Evolutionary conservation across 2,888 invertebrate genomes (phyloP).

Genomic region (Thecophora atra): DNA sequence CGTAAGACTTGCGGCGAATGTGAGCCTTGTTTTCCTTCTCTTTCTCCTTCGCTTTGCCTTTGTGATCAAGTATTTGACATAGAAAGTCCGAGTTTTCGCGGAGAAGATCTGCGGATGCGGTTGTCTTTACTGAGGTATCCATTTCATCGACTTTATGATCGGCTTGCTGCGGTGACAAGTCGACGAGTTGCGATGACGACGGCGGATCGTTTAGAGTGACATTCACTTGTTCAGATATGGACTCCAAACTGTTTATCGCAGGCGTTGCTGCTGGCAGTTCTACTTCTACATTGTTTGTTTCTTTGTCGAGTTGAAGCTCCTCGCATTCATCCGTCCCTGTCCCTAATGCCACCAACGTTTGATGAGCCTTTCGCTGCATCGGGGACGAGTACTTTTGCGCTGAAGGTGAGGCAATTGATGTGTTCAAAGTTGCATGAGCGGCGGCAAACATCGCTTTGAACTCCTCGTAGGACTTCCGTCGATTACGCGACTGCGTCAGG

Average conservation of each 20-base stretch:
- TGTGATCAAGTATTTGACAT: slow-evolving; percentile 63
- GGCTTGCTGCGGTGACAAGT: slow-evolving; percentile 44
- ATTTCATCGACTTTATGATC: slow-evolving; percentile 59
- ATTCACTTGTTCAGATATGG: slow-evolving; percentile 60
- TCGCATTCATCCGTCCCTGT: slow-evolving; percentile 42
- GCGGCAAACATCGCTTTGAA: slow-evolving; percentile 64
- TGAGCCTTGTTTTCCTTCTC: slow-evolving; percentile 63
- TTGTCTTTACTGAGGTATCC: slow-evolving; percentile 45
- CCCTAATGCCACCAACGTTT: slow-evolving; percentile 34
- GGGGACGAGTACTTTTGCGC: neutral
- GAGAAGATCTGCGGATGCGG: slow-evolving; percentile 58
- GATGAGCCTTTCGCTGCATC: neutral
- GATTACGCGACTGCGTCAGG: slow-evolving; percentile 64
- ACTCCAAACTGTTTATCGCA: slow-evolving; percentile 53
- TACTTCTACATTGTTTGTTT: slow-evolving; percentile 44
- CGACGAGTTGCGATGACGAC: slow-evolving; percentile 19
- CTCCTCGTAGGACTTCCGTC: slow-evolving; percentile 66
- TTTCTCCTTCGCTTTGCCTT: slow-evolving; percentile 55
- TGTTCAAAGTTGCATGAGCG: slow-evolving; percentile 35
- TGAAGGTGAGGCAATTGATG: slow-evolving; percentile 19
- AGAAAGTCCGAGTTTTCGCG: slow-evolving; percentile 65
- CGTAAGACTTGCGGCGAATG: slow-evolving; percentile 65
- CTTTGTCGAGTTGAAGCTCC: slow-evolving; percentile 53
- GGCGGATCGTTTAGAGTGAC: slow-evolving; percentile 24
- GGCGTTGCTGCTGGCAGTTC: slow-evolving; percentile 29